phyloP scores from a whole-genome alignment of 2,797 vertebrate genomes.

The Caiman crocodilus region DNA sequence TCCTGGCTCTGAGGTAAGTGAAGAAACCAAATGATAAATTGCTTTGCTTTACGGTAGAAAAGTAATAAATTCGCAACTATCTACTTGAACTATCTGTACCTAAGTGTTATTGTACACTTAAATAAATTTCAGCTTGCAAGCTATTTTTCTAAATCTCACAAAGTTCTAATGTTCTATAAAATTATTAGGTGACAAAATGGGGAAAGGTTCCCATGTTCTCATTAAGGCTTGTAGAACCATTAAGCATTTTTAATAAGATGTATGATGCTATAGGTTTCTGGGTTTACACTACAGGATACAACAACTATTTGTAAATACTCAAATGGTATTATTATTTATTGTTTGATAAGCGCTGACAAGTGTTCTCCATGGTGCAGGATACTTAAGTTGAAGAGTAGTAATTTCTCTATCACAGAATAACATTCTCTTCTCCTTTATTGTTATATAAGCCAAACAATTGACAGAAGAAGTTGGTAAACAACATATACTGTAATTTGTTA shows the following conservation, averaged over 20 bases:
- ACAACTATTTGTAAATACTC: not conserved
- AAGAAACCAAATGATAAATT: not conserved
- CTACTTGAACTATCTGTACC: not conserved
- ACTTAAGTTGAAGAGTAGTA: not conserved
- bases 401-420: not conserved
- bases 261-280: too few relatives aligned
- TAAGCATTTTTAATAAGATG: not conserved
- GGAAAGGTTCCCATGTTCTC: accelerated
- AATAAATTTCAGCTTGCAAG: not conserved
- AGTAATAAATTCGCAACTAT: not conserved
- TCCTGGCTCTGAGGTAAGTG: not conserved
- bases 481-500: constrained; percentile 40
- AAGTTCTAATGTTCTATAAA: not conserved
- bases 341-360: not conserved
- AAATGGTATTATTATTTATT: accelerated
- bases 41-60: not conserved
- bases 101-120: not conserved
- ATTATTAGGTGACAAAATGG: not conserved
- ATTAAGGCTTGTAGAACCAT: not conserved
- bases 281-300: too few relatives aligned
- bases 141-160: not conserved
- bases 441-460: not conserved
- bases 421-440: not conserved
- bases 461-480: not conserved
- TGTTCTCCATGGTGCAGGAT: accelerated